Base-by-base conservation (phyloP, 2,113 vertebrate species). In the Oplegnathus fasciatus region DNA sequence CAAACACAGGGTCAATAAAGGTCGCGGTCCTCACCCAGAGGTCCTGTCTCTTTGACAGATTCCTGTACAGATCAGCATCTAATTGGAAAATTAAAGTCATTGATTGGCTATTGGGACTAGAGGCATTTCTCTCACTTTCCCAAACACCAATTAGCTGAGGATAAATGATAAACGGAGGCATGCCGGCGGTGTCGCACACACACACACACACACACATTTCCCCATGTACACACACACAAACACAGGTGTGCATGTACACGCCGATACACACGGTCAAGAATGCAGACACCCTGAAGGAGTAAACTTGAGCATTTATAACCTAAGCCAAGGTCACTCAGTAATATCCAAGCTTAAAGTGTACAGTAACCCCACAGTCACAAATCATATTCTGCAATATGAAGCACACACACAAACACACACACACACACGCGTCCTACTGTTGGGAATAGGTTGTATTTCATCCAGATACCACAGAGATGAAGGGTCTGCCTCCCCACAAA, bases 61-160 rank as follows among this genome's bases (percentile, higher is more conserved):
- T 91, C 77, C 78, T 84, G 68, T 61, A 85, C 70, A 83, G 46
- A 93, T 87, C 86, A 64, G 74, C 58, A 68, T 85, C 83, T 94
- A 91, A 94, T 93, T 94, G 89, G 92, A 93, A 91, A 94, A 92
- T 92, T 89, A 87, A 87, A 90, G 83, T 42, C 78, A 90, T 90
- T 86, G 89, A 94, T 92, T 67, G 77, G 60, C 71, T 86, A 74
- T 50, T 86, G 86, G 89, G 80, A 85, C 54, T 40, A 86, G 55
- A 84, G 74, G 82, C 84, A 78, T 87, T 90, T 80, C 74, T 83
- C 84, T 90, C 78, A 75, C 69, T 89, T 92, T 88, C 78, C 64
- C 76, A 90, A 89, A 79, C 78, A 89, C 85, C 91, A 91, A 90
- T 93, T 94, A 91, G 78, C 76, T 68, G 28, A 58, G 67, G 86